Evolutionary conservation across 92 coral and sea anemone genomes (phyloP).

Genomic region (Scolanthus callimorphus): DNA sequence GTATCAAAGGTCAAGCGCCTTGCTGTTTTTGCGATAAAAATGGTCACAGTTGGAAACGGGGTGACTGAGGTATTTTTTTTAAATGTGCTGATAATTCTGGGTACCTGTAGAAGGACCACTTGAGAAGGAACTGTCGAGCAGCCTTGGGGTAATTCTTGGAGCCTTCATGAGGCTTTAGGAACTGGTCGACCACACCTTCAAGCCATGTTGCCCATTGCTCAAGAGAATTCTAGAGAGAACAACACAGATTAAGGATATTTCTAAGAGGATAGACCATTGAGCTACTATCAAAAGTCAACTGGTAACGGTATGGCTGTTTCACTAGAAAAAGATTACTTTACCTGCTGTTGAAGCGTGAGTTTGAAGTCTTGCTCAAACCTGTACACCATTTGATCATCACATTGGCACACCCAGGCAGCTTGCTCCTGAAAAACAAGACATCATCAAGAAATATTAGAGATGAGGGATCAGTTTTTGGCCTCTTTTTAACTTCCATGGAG

Average conservation of each 20-base stretch:
- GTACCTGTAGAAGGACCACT: conserved; percentile 99
- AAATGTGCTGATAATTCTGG: too few relatives aligned
- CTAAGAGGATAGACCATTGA: too few relatives aligned
- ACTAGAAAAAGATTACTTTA: conserved; percentile 14
- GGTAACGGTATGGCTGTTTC: too few relatives aligned
- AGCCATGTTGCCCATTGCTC: conserved; percentile 99
- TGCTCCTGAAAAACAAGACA: conserved; percentile 65
- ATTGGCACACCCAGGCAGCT: conserved; percentile 99
- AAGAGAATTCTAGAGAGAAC: conserved; percentile 70
- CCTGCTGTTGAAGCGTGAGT: conserved; percentile 96
- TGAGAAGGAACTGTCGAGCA: conserved; percentile 93
- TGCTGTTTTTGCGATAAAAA: too few relatives aligned
- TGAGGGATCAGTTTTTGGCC: too few relatives aligned
- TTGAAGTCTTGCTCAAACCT: conserved; percentile 94
- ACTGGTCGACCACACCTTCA: conserved; percentile 94
- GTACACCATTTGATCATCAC: conserved; percentile 93
- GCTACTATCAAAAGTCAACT: too few relatives aligned
- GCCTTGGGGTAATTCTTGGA: conserved; percentile 90
- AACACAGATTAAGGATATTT: too few relatives aligned
- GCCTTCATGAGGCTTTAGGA: conserved; percentile 85
- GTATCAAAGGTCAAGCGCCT: too few relatives aligned
- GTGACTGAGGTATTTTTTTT: too few relatives aligned
- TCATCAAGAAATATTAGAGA: background rate
- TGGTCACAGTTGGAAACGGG: too few relatives aligned
- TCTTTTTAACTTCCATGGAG: too few relatives aligned